Conservation (phyloP, 2,113 vertebrate genomes). For the Pterocles orientalis region DNA sequence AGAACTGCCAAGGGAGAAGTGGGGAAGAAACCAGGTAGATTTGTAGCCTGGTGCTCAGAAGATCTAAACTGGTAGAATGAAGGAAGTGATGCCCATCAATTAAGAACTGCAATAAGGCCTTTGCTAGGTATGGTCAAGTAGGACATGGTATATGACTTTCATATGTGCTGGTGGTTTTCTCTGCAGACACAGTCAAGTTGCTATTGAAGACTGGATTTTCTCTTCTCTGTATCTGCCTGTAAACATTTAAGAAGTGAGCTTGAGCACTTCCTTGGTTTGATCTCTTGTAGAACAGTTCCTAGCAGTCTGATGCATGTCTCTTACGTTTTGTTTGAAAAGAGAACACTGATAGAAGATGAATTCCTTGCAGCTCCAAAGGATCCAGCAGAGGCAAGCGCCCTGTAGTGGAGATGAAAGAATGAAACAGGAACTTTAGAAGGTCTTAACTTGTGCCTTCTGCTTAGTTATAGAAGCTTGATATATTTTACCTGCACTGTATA, state of each 20-base stretch:
- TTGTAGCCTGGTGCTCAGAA: not conserved
- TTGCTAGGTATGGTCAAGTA: not conserved
- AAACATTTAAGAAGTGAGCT: not conserved
- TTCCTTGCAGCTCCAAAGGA: not conserved
- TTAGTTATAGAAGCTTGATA: not conserved
- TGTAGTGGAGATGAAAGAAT: not conserved
- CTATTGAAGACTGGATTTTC: not conserved
- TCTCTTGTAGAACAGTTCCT: not conserved
- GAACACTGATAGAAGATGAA: not conserved
- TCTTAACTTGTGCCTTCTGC: not conserved
- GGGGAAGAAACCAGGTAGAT: not conserved
- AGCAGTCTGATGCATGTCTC: not conserved
- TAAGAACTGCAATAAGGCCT: not conserved
- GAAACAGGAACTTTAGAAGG: not conserved
- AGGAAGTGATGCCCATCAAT: not conserved
- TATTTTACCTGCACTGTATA: not conserved
- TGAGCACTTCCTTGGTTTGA: not conserved
- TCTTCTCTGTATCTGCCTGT: not conserved
- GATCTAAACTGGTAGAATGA: not conserved
- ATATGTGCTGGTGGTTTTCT: not conserved
- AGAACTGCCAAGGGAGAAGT: not conserved
- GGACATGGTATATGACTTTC: not conserved
- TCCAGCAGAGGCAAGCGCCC: not conserved
- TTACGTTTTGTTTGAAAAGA: not conserved
- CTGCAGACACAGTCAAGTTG: not conserved